Base-by-base conservation (phyloP, 2,113 vertebrate genomes). In the Casuarius casuarius region DNA sequence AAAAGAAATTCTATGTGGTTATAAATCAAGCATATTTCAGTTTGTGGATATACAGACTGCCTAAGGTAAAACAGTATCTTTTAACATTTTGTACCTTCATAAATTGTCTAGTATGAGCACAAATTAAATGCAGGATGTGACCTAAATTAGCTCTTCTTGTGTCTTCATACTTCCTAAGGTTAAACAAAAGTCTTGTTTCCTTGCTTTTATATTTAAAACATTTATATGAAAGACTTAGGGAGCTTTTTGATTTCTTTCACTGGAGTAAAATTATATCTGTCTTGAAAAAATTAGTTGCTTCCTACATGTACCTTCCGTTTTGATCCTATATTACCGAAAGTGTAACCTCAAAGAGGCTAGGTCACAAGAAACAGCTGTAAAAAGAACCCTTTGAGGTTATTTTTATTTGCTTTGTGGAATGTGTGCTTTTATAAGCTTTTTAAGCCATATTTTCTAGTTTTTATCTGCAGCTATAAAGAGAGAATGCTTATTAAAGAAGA, bases 341-440 rank as follows among this genome's bases (percentile, higher is more conserved):
- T 66, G 38, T 58, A 79, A 90, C 48, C 33, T 86, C 63, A 80
- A 82, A 86, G 56, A 75, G 25, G 19, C 21, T 56, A 72, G 61
- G 73, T 84, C 85, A 84, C 65, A 86, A 84, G 82, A n/a, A 81
- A 31, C 20, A 81, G 7, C 49, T 89, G 31, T 62, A 48, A 78
- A 92, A 56, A 31, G 2, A 78, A 72, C 2, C 1, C 3, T 75
- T 51, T 77, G 33, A 84, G 20, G 8, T 80, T 86, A 84, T 74
- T 90, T 90, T 86, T 83, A 83, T 90, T 93, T 84, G 72, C 75
- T 87, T 94, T 87, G 38, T 78, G 38, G 16, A 78, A 84, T 67
- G 12, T 40, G 7, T 87, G 56, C 21, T 56, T 71, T 89, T 86
- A 63, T 16, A 4, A 28, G 65, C 20, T 84, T 67, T 92, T 84